These are phyloP conservation scores for Sorex maritimensis DNA, from an alignment of 2,797 vertebrate species.

Conservation along the genomic window DNA sequence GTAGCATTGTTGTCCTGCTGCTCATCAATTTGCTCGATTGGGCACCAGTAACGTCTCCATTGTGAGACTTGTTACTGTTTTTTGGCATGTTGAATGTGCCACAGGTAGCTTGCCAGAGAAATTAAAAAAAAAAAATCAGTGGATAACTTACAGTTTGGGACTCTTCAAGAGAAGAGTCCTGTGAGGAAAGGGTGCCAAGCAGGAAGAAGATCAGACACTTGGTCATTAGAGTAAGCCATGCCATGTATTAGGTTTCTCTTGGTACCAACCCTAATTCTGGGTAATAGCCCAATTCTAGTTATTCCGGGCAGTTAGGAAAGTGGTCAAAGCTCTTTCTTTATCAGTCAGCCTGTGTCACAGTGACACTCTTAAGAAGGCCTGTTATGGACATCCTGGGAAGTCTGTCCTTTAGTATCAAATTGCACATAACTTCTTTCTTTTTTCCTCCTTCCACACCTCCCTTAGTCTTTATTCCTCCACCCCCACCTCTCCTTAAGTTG, in stretches of 20 bases:
- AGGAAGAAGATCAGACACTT: background rate
- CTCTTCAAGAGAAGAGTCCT: background rate
- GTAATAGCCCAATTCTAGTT: background rate
- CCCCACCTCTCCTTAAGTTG: background rate
- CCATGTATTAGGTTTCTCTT: background rate
- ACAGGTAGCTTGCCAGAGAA: background rate
- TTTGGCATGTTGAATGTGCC: too few relatives aligned
- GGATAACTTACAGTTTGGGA: too few relatives aligned
- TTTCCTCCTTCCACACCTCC: rapidly evolving
- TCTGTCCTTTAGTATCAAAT: background rate
- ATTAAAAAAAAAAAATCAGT: background rate
- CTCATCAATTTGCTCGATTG: too few relatives aligned
- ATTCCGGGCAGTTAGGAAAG: background rate
- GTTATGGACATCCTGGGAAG: background rate
- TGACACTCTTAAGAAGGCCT: background rate
- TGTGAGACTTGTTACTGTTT: too few relatives aligned
- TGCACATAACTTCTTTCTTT: rapidly evolving
- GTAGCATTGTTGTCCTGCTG: too few relatives aligned
- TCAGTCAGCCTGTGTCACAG: background rate
- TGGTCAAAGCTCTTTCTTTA: background rate
- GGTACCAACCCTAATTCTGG: background rate
- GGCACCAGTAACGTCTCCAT: too few relatives aligned
- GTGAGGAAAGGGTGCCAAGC: background rate
- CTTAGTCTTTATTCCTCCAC: rapidly evolving
- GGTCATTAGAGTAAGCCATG: background rate